A percentile compares a stretch with the other conserved stretches of the same genome.
Evolutionary conservation across 2,113 vertebrate species (phyloP).

Genomic region (Pardalotus punctatus): DNA sequence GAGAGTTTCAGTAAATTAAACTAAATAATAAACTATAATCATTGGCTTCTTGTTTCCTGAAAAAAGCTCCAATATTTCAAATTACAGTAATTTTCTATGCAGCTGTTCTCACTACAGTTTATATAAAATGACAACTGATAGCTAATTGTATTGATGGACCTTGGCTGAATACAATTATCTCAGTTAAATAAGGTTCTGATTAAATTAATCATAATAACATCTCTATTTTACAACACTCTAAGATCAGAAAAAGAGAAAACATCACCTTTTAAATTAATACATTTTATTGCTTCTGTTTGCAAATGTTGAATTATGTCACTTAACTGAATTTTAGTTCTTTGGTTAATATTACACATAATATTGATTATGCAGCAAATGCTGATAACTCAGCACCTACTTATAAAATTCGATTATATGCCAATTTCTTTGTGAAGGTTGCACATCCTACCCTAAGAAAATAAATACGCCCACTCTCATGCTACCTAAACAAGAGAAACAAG

Average conservation of each 20-base stretch:
- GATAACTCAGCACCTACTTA: neutral
- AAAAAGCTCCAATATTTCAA: neutral
- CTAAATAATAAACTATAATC: neutral
- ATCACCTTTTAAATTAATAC: conserved; percentile 5
- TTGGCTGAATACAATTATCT: conserved; percentile 1
- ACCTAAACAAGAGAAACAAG: neutral
- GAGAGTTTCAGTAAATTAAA: neutral
- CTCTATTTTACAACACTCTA: neutral
- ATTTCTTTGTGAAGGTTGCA: neutral
- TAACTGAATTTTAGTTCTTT: conserved; percentile 9
- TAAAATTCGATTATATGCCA: neutral
- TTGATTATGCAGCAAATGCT: neutral
- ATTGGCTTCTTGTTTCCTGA: neutral
- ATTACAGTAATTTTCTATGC: neutral
- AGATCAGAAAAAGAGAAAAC: neutral
- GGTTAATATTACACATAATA: neutral
- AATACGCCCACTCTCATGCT: neutral
- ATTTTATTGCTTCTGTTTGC: neutral
- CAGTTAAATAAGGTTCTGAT: neutral
- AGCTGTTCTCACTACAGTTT: neutral
- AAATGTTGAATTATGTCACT: neutral
- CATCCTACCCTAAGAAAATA: neutral
- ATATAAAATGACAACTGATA: neutral
- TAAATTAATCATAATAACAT: neutral
- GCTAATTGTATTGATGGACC: neutral